Conservation (phyloP, 2,113 vertebrate genomes). For the Rhodinocichla rosea region DNA sequence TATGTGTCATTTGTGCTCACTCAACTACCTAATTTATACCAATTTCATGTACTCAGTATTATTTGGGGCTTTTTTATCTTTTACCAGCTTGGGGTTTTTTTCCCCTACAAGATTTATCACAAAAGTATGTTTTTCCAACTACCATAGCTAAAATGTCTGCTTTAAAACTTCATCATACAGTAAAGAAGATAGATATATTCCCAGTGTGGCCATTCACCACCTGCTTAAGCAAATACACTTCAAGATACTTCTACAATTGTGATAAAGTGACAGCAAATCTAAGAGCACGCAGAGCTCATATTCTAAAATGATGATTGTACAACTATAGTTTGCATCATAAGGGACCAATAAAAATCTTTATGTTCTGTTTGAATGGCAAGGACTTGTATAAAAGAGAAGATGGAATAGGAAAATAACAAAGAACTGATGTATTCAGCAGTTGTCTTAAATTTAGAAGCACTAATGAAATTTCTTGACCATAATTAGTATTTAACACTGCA, state of each 20-base stretch:
- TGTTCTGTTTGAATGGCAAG: constrained; percentile 37
- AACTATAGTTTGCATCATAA: constrained; percentile 58
- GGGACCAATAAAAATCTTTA: constrained; percentile 70
- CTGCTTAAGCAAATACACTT: constrained; percentile 74
- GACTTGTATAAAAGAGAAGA: constrained; percentile 48
- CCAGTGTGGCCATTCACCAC: constrained; percentile 60
- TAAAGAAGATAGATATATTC: constrained; percentile 67
- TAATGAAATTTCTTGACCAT: constrained; percentile 33
- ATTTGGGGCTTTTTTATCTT: neutral
- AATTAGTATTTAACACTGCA: constrained; percentile 32
- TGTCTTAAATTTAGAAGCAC: constrained; percentile 51
- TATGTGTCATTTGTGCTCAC: neutral
- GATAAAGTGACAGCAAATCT: constrained; percentile 56
- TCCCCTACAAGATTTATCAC: neutral
- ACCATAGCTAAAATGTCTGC: constrained; percentile 38
- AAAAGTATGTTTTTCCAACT: constrained; percentile 30
- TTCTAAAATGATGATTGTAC: constrained; percentile 64
- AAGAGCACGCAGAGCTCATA: constrained; percentile 46
- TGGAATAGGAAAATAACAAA: constrained; percentile 56
- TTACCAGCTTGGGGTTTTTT: neutral
- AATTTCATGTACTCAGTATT: neutral
- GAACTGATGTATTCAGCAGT: constrained; percentile 47
- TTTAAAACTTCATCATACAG: constrained; percentile 66
- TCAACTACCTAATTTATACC: neutral
- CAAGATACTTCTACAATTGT: constrained; percentile 61